Conservation (phyloP, 2,113 vertebrate genomes). For the Dasypus novemcinctus region DNA sequence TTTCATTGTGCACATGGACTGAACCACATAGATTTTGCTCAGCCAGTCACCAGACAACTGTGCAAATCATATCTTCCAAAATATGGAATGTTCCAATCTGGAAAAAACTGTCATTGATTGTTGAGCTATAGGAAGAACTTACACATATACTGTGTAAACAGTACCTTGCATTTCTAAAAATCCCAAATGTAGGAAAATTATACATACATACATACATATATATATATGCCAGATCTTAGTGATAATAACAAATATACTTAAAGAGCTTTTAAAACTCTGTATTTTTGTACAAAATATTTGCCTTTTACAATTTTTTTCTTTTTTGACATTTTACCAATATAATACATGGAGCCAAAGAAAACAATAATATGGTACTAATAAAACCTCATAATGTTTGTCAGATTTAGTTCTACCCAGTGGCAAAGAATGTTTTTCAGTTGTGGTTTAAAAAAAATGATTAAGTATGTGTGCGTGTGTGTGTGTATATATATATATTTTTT, state of each 20-base stretch:
- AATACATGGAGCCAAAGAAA: conserved; percentile 86
- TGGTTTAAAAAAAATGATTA: conserved; percentile 69
- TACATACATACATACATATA: conserved; percentile 83
- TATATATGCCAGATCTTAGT: conserved; percentile 87
- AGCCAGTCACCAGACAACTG: conserved; percentile 64
- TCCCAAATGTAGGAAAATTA: conserved; percentile 84
- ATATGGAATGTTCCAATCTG: conserved; percentile 66
- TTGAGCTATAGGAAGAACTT: conserved; percentile 75
- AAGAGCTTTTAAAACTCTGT: conserved; percentile 90
- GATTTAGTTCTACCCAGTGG: conserved; percentile 76
- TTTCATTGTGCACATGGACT: conserved; percentile 76
- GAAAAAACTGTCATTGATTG: conserved; percentile 75
- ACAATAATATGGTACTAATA: conserved; percentile 83
- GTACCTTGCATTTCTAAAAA: conserved; percentile 81
- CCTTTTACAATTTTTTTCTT: conserved; percentile 83
- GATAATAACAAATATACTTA: conserved; percentile 88
- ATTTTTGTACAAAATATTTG: conserved; percentile 91
- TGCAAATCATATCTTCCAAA: conserved; percentile 69
- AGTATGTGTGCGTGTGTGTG: not conserved
- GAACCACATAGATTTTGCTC: conserved; percentile 72
- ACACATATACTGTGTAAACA: conserved; percentile 79
- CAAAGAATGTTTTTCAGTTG: conserved; percentile 77
- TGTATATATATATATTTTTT: conserved; percentile 30
- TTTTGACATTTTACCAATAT: conserved; percentile 83
- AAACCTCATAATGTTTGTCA: conserved; percentile 81